phyloP scores from a whole-genome alignment of 2,797 vertebrate genomes.

The Melanogrammus aeglefinus region DNA sequence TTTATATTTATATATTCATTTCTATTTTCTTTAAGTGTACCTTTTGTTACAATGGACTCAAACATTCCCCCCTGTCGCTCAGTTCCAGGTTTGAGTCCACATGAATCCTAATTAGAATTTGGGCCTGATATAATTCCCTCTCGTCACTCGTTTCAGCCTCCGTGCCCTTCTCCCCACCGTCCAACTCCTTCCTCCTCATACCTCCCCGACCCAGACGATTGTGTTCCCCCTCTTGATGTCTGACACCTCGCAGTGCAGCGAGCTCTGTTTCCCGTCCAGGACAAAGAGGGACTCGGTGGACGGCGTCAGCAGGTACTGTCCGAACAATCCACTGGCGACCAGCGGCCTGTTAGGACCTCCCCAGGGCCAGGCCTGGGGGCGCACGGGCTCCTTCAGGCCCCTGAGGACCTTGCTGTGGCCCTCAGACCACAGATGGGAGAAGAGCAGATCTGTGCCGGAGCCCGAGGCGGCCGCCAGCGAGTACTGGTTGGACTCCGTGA shows the following conservation, averaged over 20 bases:
- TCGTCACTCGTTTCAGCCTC: conserved; percentile 46
- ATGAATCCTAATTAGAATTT: conserved; percentile 67
- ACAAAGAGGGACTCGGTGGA: conserved; percentile 87
- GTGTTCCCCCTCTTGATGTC: conserved; percentile 86
- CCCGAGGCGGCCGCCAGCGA: conserved; percentile 79
- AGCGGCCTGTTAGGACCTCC: conserved; percentile 79
- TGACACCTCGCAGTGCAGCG: conserved; percentile 89
- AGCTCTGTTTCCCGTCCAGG: conserved; percentile 84
- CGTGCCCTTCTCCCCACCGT: conserved; percentile 34
- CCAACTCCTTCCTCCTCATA: conserved; percentile 75
- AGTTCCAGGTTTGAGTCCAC: conserved; percentile 73
- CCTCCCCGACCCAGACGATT: conserved; percentile 93
- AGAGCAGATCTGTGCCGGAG: conserved; percentile 81
- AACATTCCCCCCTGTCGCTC: conserved; percentile 56
- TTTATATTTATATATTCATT: conserved; percentile 55
- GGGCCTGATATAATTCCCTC: conserved; percentile 55
- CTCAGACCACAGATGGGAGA: conserved; percentile 84
- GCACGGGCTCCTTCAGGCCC: conserved; percentile 82
- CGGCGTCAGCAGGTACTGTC: conserved; percentile 89
- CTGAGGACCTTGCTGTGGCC: conserved; percentile 71
- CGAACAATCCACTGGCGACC: conserved; percentile 89
- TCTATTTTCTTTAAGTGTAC: conserved; percentile 67
- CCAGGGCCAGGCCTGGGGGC: conserved; percentile 81
- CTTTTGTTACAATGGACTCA: conserved; percentile 72
- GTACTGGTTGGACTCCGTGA: conserved; percentile 83